A percentile compares a stretch with the other conserved stretches of the same genome.
Evolutionary conservation across 2,113 vertebrate species (phyloP).

Genomic region (zebrafish (Danio rerio)): DNA sequence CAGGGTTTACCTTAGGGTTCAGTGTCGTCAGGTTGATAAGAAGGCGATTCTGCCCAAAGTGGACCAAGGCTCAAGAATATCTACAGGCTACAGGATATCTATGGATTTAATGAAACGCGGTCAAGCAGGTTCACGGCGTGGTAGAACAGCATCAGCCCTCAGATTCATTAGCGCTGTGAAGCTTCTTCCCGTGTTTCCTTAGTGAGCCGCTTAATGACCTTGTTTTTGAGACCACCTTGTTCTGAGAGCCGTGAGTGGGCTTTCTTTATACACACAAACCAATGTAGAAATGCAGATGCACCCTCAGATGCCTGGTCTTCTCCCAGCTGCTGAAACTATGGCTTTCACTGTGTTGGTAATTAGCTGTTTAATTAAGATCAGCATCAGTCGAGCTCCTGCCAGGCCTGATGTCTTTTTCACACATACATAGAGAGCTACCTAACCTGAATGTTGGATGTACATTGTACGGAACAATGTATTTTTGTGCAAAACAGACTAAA

Average conservation of each 20-base stretch:
- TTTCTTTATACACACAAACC: not conserved
- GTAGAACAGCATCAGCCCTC: conserved; percentile 31
- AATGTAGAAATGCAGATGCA: not conserved
- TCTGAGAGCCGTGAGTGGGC: not conserved
- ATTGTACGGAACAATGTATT: too few relatives aligned
- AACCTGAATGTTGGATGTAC: too few relatives aligned
- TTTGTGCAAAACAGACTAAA: too few relatives aligned
- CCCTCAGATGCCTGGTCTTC: conserved; percentile 32
- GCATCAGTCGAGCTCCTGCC: conserved; percentile 66
- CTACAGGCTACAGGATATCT: not conserved
- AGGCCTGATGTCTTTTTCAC: conserved; percentile 56
- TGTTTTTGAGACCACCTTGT: conserved; percentile 33
- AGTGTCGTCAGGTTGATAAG: conserved; percentile 59
- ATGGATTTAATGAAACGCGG: conserved; percentile 28
- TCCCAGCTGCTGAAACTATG: conserved; percentile 70
- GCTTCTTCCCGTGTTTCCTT: conserved; percentile 20
- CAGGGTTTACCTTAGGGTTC: conserved; percentile 63
- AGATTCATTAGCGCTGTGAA: conserved; percentile 39
- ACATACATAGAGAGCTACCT: conserved; percentile 18
- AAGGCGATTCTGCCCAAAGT: not conserved
- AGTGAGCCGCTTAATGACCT: conserved; percentile 30
- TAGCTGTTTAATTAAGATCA: conserved; percentile 84
- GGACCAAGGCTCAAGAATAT: not conserved
- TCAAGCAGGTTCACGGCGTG: conserved; percentile 1
- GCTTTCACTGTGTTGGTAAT: conserved; percentile 81